Conservation (phyloP, 2,797 vertebrate species). For the Gobionotothen gibberifrons region DNA sequence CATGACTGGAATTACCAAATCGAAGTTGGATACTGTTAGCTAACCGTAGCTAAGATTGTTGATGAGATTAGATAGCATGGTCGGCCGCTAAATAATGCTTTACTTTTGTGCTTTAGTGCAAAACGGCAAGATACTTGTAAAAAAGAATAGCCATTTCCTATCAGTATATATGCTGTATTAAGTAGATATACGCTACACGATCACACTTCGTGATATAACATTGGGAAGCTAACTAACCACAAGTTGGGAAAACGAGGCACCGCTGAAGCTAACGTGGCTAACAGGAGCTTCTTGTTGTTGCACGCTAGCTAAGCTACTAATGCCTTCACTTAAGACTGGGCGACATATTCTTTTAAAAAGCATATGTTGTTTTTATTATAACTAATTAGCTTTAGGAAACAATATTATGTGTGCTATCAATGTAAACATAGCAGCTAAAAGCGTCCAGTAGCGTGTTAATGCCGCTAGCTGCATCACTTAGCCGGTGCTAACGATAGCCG, state of each 20-base stretch:
- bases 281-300: constrained; percentile 73
- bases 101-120: background rate
- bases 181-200: background rate
- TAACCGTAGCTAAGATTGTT: constrained; percentile 22
- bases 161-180: accelerated
- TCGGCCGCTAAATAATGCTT: constrained; percentile 38
- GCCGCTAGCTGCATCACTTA: constrained; percentile 61
- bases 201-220: background rate
- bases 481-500: constrained; percentile 70
- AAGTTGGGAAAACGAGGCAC: constrained; percentile 64
- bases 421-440: background rate
- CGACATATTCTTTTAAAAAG: constrained; percentile 17
- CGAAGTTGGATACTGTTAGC: constrained; percentile 4
- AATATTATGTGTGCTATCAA: background rate
- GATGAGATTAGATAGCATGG: constrained; percentile 67
- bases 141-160: accelerated
- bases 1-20: background rate
- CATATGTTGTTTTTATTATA: background rate
- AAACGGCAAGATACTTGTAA: background rate
- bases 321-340: constrained; percentile 36
- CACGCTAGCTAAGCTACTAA: constrained; percentile 73
- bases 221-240: constrained; percentile 46
- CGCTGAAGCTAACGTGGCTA: constrained; percentile 71
- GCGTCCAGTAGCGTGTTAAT: constrained; percentile 16
- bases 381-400: background rate